A percentile compares a stretch with the other conserved stretches of the same genome.
These are phyloP conservation scores for Arothron firmamentum DNA, from an alignment of 2,113 vertebrate genomes.

Conservation along the genomic window DNA sequence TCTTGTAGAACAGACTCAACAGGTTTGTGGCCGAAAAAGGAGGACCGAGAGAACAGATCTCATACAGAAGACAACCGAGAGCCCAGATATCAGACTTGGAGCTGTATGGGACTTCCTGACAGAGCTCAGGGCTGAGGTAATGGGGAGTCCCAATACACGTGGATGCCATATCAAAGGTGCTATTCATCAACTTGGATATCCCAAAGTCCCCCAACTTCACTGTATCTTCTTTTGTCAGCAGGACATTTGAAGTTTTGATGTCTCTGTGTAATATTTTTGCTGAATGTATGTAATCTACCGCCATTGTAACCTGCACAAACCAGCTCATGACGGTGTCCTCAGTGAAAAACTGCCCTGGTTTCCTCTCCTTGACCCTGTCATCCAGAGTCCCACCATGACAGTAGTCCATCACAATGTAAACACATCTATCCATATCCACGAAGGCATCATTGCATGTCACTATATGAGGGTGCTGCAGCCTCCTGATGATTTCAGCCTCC, in stretches of 20 bases:
- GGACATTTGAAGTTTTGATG: slow-evolving; percentile 80
- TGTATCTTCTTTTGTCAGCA: slow-evolving; percentile 72
- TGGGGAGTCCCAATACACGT: slow-evolving; percentile 79
- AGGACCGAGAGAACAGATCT: slow-evolving; percentile 72
- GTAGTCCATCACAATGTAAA: slow-evolving; percentile 79
- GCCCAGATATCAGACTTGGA: slow-evolving; percentile 80
- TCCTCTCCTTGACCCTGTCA: slow-evolving; percentile 68
- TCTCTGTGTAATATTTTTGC: slow-evolving; percentile 78
- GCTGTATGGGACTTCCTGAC: slow-evolving; percentile 78
- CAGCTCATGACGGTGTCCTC: slow-evolving; percentile 71
- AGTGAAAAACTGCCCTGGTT: slow-evolving; percentile 50
- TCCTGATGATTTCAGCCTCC: slow-evolving; percentile 75
- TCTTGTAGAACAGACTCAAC: slow-evolving; percentile 75
- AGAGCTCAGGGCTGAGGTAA: slow-evolving; percentile 81
- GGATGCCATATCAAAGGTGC: slow-evolving; percentile 76
- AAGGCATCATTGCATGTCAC: slow-evolving; percentile 74
- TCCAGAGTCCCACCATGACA: slow-evolving; percentile 79
- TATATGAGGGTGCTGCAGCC: slow-evolving; percentile 73
- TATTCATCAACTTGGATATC: slow-evolving; percentile 76
- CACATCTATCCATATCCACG: slow-evolving; percentile 53
- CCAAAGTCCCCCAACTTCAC: slow-evolving; percentile 82
- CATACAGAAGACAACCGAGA: slow-evolving; percentile 78
- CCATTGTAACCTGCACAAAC: slow-evolving; percentile 76
- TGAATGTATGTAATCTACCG: slow-evolving; percentile 73
- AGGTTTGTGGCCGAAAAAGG: slow-evolving; percentile 75